Percentiles rank a stretch among this genome's conserved stretches.
Conservation (phyloP, 2,113 vertebrate genomes). For the Oreochromis spilurus region DNA sequence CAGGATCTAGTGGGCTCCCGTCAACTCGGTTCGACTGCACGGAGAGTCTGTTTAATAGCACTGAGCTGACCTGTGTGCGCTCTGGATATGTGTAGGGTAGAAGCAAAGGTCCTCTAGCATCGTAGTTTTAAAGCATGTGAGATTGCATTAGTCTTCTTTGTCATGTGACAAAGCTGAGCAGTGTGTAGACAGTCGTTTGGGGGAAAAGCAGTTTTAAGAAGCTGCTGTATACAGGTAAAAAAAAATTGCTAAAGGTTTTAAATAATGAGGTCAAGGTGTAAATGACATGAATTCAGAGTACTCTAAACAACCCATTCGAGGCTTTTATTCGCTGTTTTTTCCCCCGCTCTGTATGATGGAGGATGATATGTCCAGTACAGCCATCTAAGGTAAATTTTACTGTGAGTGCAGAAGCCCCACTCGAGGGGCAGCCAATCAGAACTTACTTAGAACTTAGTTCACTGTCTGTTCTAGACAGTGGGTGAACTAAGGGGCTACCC, state of each 20-base stretch:
- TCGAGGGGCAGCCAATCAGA: rapidly evolving
- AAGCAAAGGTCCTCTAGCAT: background rate
- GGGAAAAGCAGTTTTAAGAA: background rate
- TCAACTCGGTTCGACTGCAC: background rate
- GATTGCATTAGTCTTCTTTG: background rate
- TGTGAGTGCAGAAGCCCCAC: background rate
- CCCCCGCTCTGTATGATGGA: rapidly evolving
- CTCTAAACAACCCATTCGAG: background rate
- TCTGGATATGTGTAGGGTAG: background rate
- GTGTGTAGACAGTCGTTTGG: rapidly evolving
- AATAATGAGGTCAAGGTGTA: background rate
- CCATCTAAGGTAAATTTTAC: background rate
- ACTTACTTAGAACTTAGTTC: background rate
- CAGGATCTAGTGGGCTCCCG: background rate
- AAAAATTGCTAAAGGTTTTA: background rate
- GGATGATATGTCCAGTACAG: background rate
- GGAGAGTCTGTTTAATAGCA: background rate
- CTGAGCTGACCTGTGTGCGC: background rate
- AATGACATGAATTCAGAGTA: background rate
- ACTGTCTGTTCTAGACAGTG: background rate
- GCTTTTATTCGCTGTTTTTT: rapidly evolving
- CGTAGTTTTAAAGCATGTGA: background rate
- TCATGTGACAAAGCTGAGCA: background rate
- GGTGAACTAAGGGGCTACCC: background rate
- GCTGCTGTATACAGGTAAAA: background rate